phyloP scores from a whole-genome alignment of 1,140 invertebrate genomes.

The Drosophila varians region DNA sequence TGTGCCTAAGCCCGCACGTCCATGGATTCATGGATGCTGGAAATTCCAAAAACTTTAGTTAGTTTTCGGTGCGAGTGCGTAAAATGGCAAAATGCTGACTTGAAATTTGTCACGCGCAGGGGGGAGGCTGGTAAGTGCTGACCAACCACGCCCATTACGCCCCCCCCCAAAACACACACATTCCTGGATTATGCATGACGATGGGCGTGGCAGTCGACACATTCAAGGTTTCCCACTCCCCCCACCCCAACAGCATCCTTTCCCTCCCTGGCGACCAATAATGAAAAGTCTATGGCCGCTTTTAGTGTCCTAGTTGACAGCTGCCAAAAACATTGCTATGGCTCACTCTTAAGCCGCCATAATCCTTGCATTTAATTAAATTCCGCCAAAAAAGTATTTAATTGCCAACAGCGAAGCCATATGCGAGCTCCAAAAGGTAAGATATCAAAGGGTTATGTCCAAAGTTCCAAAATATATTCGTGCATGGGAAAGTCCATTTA shows the following conservation, averaged over 20 bases:
- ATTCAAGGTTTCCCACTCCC: constrained; percentile 53
- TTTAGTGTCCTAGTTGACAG: constrained; percentile 53
- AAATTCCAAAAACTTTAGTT: constrained; percentile 16
- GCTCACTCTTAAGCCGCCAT: constrained; percentile 30
- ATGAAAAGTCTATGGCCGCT: constrained; percentile 49
- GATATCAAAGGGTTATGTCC: not conserved
- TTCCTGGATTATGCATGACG: constrained; percentile 45
- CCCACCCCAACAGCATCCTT: not conserved
- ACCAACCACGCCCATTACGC: constrained; percentile 12
- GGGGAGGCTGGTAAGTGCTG: constrained; percentile 45
- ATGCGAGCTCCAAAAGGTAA: not conserved
- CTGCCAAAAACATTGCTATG: constrained; percentile 54
- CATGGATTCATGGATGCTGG: not conserved
- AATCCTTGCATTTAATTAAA: constrained; percentile 54
- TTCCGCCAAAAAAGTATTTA: constrained; percentile 26
- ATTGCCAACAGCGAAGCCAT: constrained; percentile 26
- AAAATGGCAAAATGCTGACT: constrained; percentile 73
- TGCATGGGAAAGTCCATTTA: not conserved
- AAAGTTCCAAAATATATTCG: not conserved
- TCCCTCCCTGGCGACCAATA: constrained; percentile 31
- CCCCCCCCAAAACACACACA: not conserved
- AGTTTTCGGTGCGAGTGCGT: constrained; percentile 20
- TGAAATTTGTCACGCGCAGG: constrained; percentile 66
- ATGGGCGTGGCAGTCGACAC: constrained; percentile 26
- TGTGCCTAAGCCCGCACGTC: constrained; percentile 23